A percentile compares a stretch with the other conserved stretches of the same genome.
These are phyloP conservation scores for Ypsolopha sequella DNA, from an alignment of 2,888 invertebrate genomes.

Conservation along the genomic window DNA sequence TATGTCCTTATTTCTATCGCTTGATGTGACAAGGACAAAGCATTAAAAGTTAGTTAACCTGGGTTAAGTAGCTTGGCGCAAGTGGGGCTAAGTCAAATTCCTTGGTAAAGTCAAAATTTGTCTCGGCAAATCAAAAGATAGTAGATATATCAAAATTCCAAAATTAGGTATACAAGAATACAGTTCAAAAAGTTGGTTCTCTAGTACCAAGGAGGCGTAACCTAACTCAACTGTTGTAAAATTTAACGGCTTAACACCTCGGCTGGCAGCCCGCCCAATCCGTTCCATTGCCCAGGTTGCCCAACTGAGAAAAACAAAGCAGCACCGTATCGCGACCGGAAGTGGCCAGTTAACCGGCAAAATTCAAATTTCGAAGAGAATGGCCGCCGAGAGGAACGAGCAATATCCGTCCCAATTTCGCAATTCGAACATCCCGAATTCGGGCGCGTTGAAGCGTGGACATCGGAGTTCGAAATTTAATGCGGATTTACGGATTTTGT, in stretches of 20 bases:
- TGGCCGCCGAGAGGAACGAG: slow-evolving; percentile 57
- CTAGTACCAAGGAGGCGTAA: too few relatives aligned
- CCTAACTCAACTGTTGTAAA: neutral
- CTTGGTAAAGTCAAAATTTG: too few relatives aligned
- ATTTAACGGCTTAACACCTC: slow-evolving; percentile 13
- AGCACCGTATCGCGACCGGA: slow-evolving; percentile 45
- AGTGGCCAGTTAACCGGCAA: slow-evolving; percentile 63
- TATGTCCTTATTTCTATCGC: too few relatives aligned
- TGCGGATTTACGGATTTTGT: slow-evolving; percentile 24
- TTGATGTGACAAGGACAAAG: too few relatives aligned
- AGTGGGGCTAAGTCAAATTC: too few relatives aligned
- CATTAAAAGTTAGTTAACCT: too few relatives aligned
- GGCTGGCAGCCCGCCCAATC: slow-evolving; percentile 16
- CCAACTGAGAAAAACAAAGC: slow-evolving; percentile 45
- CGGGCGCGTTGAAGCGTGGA: slow-evolving; percentile 52
- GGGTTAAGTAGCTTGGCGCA: too few relatives aligned
- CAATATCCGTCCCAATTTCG: slow-evolving; percentile 70
- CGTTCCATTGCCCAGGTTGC: slow-evolving; percentile 21
- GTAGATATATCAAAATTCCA: too few relatives aligned
- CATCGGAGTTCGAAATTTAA: slow-evolving; percentile 38
- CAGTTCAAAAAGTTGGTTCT: too few relatives aligned
- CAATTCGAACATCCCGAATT: slow-evolving; percentile 37
- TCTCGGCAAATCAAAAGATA: too few relatives aligned
- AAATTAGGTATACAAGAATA: too few relatives aligned
- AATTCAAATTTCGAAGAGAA: slow-evolving; percentile 66